phyloP scores from a whole-genome alignment of 2,888 invertebrate genomes.

The Andrena bucephala region DNA sequence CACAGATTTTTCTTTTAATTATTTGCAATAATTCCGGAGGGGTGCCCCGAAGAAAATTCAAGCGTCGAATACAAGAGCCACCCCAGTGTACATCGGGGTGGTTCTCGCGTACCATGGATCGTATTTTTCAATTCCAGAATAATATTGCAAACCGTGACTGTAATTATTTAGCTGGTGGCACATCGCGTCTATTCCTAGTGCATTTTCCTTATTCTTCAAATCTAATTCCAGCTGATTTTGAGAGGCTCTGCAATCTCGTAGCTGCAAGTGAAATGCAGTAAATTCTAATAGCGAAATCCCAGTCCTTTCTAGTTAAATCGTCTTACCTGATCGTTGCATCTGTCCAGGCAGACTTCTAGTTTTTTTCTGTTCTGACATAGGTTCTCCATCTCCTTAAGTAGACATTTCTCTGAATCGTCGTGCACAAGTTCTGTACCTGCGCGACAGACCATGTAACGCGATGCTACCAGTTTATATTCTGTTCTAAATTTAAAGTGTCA shows the following conservation, averaged over 20 bases:
- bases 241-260: slow-evolving; percentile 91
- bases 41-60: too few species aligned
- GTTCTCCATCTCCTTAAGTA: slow-evolving; percentile 94
- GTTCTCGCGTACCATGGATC: slow-evolving; percentile 89
- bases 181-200: slow-evolving; percentile 93
- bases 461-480: slow-evolving; percentile 16
- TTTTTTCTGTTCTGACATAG: slow-evolving; percentile 92
- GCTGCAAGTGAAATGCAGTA: slow-evolving; percentile 81
- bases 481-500: slow-evolving; percentile 70
- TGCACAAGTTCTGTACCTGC: slow-evolving; percentile 95
- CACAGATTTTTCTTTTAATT: too few species aligned
- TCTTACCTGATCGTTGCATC: slow-evolving; percentile 87
- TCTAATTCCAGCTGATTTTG: slow-evolving; percentile 96
- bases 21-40: too few species aligned
- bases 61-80: too few species aligned
- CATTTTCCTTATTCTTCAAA: slow-evolving; percentile 94
- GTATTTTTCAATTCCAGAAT: slow-evolving; percentile 94
- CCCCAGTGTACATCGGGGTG: background rate
- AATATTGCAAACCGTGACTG: slow-evolving; percentile 93
- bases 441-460: slow-evolving; percentile 35
- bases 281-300: slow-evolving; percentile 14
- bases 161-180: slow-evolving; percentile 94
- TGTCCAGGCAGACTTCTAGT: slow-evolving; percentile 91
- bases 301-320: background rate
- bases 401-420: slow-evolving; percentile 94